Evolutionary conservation across 2,113 vertebrate genomes (phyloP).

Genomic region (Albula glossodonta): DNA sequence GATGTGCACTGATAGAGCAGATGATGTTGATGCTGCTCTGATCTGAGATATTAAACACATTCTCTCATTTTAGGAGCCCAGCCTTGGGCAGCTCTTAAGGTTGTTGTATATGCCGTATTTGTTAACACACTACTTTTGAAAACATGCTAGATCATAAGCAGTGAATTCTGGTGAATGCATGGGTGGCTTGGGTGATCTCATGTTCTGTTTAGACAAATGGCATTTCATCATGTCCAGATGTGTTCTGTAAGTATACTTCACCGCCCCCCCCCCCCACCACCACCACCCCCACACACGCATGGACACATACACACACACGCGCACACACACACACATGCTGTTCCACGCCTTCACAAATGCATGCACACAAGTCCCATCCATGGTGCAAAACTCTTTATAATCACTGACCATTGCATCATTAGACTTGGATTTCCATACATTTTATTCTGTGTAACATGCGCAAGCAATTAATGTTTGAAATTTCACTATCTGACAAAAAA

Average conservation of each 20-base stretch:
- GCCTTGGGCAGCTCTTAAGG: constrained; percentile 42
- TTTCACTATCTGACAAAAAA: too few species aligned
- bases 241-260: constrained; percentile 74
- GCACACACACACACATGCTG: background rate
- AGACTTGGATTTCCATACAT: too few species aligned
- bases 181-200: constrained; percentile 61
- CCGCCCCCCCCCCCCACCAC: constrained; percentile 32
- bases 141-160: constrained; percentile 66
- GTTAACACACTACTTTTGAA: constrained; percentile 65
- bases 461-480: too few species aligned
- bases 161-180: constrained; percentile 63
- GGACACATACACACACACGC: too few species aligned
- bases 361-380: constrained; percentile 30
- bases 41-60: constrained; percentile 26
- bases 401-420: constrained; percentile 7
- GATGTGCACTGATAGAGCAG: constrained; percentile 9
- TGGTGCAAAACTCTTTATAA: constrained; percentile 66
- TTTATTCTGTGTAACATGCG: too few species aligned
- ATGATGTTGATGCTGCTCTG: constrained; percentile 24
- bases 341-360: background rate
- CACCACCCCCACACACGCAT: background rate
- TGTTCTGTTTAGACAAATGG: constrained; percentile 77
- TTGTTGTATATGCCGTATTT: constrained; percentile 69
- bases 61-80: constrained; percentile 32
- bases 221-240: constrained; percentile 80